Evolutionary conservation across 2,113 vertebrate genomes (phyloP).

Genomic region (Hiodon tergisus): DNA sequence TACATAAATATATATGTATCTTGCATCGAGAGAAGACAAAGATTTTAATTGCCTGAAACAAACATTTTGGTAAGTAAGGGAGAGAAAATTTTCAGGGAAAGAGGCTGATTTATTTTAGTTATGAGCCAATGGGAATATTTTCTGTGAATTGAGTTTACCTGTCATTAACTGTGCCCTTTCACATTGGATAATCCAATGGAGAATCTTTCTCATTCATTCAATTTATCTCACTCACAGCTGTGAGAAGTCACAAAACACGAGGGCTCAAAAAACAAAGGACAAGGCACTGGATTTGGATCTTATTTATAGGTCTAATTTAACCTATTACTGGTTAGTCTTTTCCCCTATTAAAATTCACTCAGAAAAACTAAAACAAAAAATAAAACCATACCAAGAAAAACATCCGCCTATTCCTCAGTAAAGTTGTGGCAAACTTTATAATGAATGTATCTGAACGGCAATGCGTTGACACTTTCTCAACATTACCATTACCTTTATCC

Average conservation of each 20-base stretch:
- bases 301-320: too few species aligned
- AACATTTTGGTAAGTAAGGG: too few species aligned
- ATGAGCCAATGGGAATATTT: constrained; percentile 25
- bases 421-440: too few species aligned
- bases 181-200: background rate
- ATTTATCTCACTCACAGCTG: constrained; percentile 14
- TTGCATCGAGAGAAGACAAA: background rate
- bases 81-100: too few species aligned
- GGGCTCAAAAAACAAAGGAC: constrained; percentile 22
- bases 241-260: constrained; percentile 26
- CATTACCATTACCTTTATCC: too few species aligned
- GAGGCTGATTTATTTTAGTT: background rate
- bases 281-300: constrained; percentile 16
- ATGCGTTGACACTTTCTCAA: too few species aligned
- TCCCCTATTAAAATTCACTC: too few species aligned
- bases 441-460: too few species aligned
- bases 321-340: too few species aligned
- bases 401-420: too few species aligned
- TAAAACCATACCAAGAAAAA: too few species aligned
- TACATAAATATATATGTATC: background rate
- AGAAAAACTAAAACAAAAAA: too few species aligned
- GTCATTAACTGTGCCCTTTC: background rate
- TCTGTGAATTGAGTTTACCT: background rate
- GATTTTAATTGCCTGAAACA: background rate
- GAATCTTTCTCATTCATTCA: background rate